Conservation (phyloP, 2,113 vertebrate genomes). For the Istiophorus platypterus region DNA sequence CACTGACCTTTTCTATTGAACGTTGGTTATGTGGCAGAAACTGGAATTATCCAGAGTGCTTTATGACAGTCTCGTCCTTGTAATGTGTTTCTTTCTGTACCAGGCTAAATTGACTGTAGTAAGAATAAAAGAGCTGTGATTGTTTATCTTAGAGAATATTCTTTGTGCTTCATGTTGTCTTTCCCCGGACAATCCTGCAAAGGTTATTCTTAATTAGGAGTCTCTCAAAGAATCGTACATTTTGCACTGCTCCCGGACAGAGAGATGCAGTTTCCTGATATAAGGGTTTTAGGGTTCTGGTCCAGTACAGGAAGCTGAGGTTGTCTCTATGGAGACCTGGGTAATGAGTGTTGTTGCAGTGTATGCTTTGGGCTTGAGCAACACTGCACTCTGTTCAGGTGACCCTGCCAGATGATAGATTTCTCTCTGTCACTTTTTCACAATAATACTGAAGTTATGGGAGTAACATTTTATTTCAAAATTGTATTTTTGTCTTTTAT, state of each 20-base stretch:
- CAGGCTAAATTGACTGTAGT: background rate
- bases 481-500: background rate
- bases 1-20: conserved; percentile 53
- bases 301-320: conserved; percentile 74
- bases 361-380: conserved; percentile 67
- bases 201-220: conserved; percentile 48
- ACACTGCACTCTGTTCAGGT: conserved; percentile 70
- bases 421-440: background rate
- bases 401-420: conserved; percentile 71
- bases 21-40: conserved; percentile 37
- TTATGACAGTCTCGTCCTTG: conserved; percentile 26
- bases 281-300: conserved; percentile 76
- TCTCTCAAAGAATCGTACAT: conserved; percentile 34
- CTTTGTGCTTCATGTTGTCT: conserved; percentile 43
- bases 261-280: conserved; percentile 64
- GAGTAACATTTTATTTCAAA: background rate
- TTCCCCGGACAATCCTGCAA: conserved; percentile 29
- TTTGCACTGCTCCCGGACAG: conserved; percentile 50
- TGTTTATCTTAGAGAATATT: conserved; percentile 34
- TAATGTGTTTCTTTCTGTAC: background rate
- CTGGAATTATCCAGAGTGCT: conserved; percentile 23
- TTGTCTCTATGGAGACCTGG: conserved; percentile 87
- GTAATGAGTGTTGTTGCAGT: conserved; percentile 79
- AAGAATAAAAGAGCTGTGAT: conserved; percentile 37
- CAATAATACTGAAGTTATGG: background rate